Evolutionary conservation across 2,888 invertebrate species (phyloP).

Genomic region (Drosophila silvestris): DNA sequence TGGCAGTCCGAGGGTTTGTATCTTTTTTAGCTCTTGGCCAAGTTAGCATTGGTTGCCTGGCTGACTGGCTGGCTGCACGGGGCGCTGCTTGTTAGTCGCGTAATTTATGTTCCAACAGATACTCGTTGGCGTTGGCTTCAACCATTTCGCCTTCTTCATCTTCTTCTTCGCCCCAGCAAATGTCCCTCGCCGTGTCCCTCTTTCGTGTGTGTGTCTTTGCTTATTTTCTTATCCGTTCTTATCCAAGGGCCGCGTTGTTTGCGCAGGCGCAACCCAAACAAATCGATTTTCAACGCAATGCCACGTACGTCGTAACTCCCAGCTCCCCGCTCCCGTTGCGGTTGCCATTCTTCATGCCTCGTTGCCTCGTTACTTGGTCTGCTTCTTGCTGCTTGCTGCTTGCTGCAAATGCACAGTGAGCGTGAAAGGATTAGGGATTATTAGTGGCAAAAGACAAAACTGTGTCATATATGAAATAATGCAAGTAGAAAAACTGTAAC

Average conservation of each 20-base stretch:
- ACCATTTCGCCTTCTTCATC: conserved; percentile 45
- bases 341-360: conserved; percentile 32
- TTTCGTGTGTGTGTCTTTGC: conserved; percentile 67
- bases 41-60: conserved; percentile 48
- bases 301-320: conserved; percentile 61
- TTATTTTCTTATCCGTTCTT: conserved; percentile 81
- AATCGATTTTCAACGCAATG: conserved; percentile 85
- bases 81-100: conserved; percentile 84
- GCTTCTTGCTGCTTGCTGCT: conserved; percentile 34
- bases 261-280: conserved; percentile 85
- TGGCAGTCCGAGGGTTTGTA: conserved; percentile 47
- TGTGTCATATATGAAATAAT: conserved; percentile 16
- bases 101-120: conserved; percentile 84
- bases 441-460: conserved; percentile 66
- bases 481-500: conserved; percentile 4
- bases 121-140: conserved; percentile 80
- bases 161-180: conserved; percentile 2
- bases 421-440: conserved; percentile 84
- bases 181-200: conserved; percentile 38
- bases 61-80: conserved; percentile 56
- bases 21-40: conserved; percentile 72
- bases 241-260: conserved; percentile 80
- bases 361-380: conserved; percentile 17
- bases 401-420: conserved; percentile 79
- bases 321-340: conserved; percentile 16